Evolutionary conservation across 2,113 vertebrate genomes (phyloP), one percentile per base, ranked within the genome.

Genomic region (Sprattus sprattus): DNA sequence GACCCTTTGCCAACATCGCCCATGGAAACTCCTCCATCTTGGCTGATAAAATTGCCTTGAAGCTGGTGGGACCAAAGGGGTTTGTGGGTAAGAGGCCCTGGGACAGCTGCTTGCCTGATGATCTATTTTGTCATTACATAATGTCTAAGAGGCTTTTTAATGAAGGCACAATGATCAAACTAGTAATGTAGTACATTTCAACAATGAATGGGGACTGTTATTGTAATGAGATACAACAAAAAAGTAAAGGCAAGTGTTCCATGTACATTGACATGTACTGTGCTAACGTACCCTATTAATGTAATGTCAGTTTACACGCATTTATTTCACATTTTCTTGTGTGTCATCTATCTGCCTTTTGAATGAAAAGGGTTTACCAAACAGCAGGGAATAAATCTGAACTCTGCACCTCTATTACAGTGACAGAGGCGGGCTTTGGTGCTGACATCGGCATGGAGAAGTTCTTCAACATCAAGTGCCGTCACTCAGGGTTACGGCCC

Each of bases 371-470:
- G 28, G 71, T 15, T 39, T 32, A 71, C 10, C 13, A 28, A 67
- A 67, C 7, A 13, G 57, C 22, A 64, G 10, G 32, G 25, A 28
- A 25, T 8, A 64, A 64, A 64, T 64, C 22, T 64, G 6, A 25
- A 3, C 11, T 54, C 52, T n/a, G n/a, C 20, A n/a, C 9, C 25
- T 67, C n/a, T 67, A 7, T 78, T 78, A 52, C 86, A 99, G 98
- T 99, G 90, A 99, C 98, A 0, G 98, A 99, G 93, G 98, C 98
- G 47, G 98, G 98, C 78, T 99, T 99, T 10, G 98, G 98, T 67
- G 98, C 98, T 10, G 98, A 99, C 87, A 99, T 99, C 16, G 98
- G 98, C 85, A 99, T 99, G 98, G 98, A 99, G 89, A 99, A 99
- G 89, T 99, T 99, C 93, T 99, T 99, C 82, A 95, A 99, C 91